Base-by-base conservation (phyloP, 2,113 vertebrate species). In the Caracal caracal region DNA sequence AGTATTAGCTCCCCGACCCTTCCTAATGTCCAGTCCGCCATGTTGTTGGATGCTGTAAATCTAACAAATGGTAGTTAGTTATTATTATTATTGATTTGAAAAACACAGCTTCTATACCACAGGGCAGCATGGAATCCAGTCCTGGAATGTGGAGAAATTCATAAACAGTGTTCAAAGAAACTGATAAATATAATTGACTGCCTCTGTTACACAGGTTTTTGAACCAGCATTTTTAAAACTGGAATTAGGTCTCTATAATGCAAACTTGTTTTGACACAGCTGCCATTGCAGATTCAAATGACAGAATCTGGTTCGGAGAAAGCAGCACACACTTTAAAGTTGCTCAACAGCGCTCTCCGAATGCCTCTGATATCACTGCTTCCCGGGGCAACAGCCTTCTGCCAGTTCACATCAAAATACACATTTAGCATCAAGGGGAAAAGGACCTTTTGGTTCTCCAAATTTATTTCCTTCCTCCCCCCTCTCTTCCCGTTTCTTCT, bases 251-350 rank as follows among this genome's bases (percentile, higher is more conserved):
- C 40, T 96, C 12, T 5, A 22, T 96, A 82, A 97, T 6, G 40
- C 47, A 96, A 95, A 47, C 5, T 76, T 73, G 35, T 94, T 98
- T 96, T 89, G 90, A 96, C 78, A 88, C 63, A 10, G n/a, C 85
- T 97, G 22, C 92, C 97, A 96, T 92, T 92, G 96, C 22, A 83
- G 3, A 95, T 86, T 91, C 28, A 79, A 82, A 19, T 93, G 84
- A 37, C 19, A 6, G 0, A 80, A 78, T 4, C 7, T 49, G 11
- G 19, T 71, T 82, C 68, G 76, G 28, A 19, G 49, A n/a, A 94
- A 91, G 73, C 28, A 76, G 11, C 76, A 43, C 13, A 8, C 15
- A 56, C n/a, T 3, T 82, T 51, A 5, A 22, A 63, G 78, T 16
- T 51, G 6, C 37, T 61, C 92, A 8, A 0, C 22, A 12, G 30